phyloP scores from a whole-genome alignment of 30 jellyfish, hydroid and myxozoan species.

The Nemopilema nomurai region DNA sequence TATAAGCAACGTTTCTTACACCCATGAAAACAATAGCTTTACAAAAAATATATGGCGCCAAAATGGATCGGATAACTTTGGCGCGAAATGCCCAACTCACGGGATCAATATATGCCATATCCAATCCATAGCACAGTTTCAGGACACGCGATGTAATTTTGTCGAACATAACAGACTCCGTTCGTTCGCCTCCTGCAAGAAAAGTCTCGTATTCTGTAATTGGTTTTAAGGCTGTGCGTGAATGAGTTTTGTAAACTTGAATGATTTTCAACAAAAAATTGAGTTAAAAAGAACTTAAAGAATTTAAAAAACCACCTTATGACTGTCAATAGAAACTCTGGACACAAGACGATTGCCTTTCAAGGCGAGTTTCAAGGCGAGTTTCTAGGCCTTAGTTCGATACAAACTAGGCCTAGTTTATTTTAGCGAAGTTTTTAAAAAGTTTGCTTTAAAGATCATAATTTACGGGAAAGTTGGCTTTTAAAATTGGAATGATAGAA shows the following conservation, averaged over 20 bases:
- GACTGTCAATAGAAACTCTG: too few relatives aligned
- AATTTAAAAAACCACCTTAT: too few relatives aligned
- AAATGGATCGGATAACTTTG: neutral
- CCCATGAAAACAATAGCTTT: neutral
- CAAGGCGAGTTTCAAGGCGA: too few relatives aligned
- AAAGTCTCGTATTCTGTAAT: neutral
- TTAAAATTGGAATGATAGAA: neutral
- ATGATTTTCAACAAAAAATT: too few relatives aligned
- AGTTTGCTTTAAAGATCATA: neutral
- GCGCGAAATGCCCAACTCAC: conserved; percentile 60
- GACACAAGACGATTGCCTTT: too few relatives aligned
- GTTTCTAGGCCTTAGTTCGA: too few relatives aligned
- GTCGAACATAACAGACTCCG: conserved; percentile 92
- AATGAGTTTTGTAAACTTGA: neutral
- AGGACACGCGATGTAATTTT: conserved; percentile 91
- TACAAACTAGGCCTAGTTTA: too few relatives aligned
- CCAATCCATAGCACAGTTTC: conserved; percentile 89
- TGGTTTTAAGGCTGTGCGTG: neutral
- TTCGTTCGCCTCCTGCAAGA: conserved; percentile 84
- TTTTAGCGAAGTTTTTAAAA: too few relatives aligned
- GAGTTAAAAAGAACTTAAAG: too few relatives aligned
- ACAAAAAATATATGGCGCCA: neutral
- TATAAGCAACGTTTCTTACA: too few relatives aligned
- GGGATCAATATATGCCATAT: conserved; percentile 82
- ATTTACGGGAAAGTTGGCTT: neutral